Base-by-base conservation (phyloP, 2,888 invertebrate genomes). In the Epinotia nisella region DNA sequence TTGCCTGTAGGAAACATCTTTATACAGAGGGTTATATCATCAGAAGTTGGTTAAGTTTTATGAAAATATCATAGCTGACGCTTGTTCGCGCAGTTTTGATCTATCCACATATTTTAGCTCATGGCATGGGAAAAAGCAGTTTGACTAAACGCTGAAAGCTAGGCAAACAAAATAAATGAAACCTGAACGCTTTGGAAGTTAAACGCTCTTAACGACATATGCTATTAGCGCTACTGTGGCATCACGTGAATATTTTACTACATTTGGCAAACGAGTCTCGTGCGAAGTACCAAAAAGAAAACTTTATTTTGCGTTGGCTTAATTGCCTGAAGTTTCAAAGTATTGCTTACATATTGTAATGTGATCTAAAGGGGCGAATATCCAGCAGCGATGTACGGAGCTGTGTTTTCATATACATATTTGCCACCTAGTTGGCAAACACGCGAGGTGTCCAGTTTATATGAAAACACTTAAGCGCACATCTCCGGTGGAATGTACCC, bases 211-310 rank as follows among this genome's bases (percentile, higher is more conserved):
- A 67, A 67, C 56, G 67, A 72, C 71, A 56, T 56, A 35, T 11
- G 66, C 66, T 71, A 71, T 71, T 71, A 71, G 71, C 60, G 62
- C 45, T 39, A 61, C 53, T 51, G 53, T 41, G 59, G 35, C 35
- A n/a, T 58, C 66, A 29, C 56, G 41, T 55, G 64, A 19, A 67
- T 60, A 66, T 64, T 70, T 71, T 41, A 58, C 15, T 11, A 19
- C 62, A 70, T 64, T 56, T 62, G 11, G 70, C 41, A 11, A 13
- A 59, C 39, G 65, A 39, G n/a, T 41, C 15, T 15, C 15, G 29
- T 21, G 15, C 24, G 10, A n/a, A 62, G 4, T 49, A 9, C 62
- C 49, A 62, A 62, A 62, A 24, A 3, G n/a, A 13, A 24, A 19
- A 41, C 19, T 49, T 61, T 29, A 29, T 29, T 29, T 45, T 49